phyloP scores from a whole-genome alignment of 2,888 invertebrate species.

The Furcula furcula region DNA sequence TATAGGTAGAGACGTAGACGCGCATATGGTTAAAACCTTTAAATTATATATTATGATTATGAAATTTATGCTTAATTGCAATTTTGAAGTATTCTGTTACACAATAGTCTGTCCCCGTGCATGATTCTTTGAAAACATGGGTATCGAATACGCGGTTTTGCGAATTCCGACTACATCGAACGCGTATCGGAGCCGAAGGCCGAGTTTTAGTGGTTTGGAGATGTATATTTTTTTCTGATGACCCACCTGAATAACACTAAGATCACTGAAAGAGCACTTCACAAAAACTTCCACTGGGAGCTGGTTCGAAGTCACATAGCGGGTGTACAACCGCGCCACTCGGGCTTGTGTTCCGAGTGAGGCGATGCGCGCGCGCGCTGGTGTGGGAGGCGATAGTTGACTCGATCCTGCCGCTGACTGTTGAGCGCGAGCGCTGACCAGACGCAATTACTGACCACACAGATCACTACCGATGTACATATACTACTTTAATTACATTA shows the following conservation, averaged over 20 bases:
- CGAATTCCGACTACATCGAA: constrained; percentile 26
- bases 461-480: constrained; percentile 20
- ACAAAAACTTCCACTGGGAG: constrained; percentile 48
- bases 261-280: constrained; percentile 38
- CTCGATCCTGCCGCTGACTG: constrained; percentile 52
- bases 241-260: constrained; percentile 53
- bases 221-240: constrained; percentile 5
- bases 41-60: not conserved
- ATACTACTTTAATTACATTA: constrained; percentile 32
- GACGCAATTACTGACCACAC: constrained; percentile 41
- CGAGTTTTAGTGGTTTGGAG: too few species aligned
- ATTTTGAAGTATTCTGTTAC: constrained; percentile 4
- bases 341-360: constrained; percentile 58
- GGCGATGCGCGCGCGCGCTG: constrained; percentile 56
- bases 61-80: constrained; percentile 1
- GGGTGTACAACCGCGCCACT: constrained; percentile 56
- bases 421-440: constrained; percentile 36
- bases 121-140: constrained; percentile 11
- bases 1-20: too few species aligned
- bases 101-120: constrained; percentile 7
- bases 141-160: constrained; percentile 12
- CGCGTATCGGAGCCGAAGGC: too few species aligned
- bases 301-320: constrained; percentile 42
- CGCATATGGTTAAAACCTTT: not conserved
- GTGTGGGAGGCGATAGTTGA: constrained; percentile 49